These are phyloP conservation scores for Lycia hirtaria DNA, from an alignment of 2,888 invertebrate species.

Conservation along the genomic window DNA sequence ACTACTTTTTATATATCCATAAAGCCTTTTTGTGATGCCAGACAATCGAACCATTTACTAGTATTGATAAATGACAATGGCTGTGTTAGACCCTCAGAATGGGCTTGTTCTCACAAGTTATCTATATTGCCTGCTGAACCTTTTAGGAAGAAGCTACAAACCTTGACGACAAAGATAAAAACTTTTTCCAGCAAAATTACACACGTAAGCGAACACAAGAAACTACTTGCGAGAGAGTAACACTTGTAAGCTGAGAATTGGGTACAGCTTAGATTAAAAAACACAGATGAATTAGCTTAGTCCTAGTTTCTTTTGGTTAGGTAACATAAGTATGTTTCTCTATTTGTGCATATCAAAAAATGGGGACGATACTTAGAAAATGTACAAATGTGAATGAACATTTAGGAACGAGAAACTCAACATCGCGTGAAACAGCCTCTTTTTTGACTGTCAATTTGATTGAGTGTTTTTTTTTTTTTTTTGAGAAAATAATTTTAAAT, in stretches of 20 bases:
- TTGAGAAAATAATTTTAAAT: too few species aligned
- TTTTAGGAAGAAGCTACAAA: background rate
- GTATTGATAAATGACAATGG: background rate
- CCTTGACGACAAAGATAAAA: background rate
- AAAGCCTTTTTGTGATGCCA: background rate
- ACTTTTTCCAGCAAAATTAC: background rate
- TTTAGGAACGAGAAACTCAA: too few species aligned
- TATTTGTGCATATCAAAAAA: background rate
- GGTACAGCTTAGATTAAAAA: background rate
- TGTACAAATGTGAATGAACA: background rate
- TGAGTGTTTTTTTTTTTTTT: too few species aligned
- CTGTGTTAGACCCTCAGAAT: background rate
- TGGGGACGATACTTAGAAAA: background rate
- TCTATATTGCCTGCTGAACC: slow-evolving; percentile 3
- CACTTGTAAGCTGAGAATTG: background rate
- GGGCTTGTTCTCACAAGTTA: slow-evolving; percentile 1
- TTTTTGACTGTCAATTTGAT: too few species aligned
- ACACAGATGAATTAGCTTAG: too few species aligned
- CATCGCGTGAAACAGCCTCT: too few species aligned
- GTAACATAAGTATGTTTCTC: background rate
- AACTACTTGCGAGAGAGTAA: background rate
- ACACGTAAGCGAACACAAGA: background rate
- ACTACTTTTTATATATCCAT: background rate
- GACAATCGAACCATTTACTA: slow-evolving; percentile 5
- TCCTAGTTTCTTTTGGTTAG: too few species aligned